Base-by-base conservation (phyloP, 2,797 vertebrate species). In the Lepus townsendii region DNA sequence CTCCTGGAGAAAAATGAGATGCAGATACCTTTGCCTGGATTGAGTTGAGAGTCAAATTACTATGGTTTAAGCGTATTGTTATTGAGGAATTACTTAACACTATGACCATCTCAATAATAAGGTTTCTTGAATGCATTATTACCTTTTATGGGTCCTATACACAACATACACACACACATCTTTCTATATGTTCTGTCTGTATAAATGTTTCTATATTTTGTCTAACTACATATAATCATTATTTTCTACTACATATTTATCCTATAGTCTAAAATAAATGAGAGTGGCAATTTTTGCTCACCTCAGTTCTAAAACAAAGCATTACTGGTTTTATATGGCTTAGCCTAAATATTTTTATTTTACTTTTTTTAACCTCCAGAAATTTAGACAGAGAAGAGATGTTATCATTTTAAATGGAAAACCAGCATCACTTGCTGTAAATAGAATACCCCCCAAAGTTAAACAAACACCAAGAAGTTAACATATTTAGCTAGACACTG, bases 381-480 rank as follows among this genome's bases (percentile, higher is more conserved):
- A 83, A 85, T 78, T 32, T 57, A 73, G 54, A 71, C 9, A n/a
- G 66, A 91, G 68, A 71, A 92, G 71, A 93, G 63, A 88, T 73
- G 38, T 93, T 87, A 54, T n/a, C 35, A 52, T 90, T 93, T 93
- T 68, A 83, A 83, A 79, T 88, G 69, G 50, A 88, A 89, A 78
- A 71, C 68, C 24, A n/a, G 20, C 52, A 38, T 79, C 54, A 35
- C 20, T 84, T 85, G 66, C n/a, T 84, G 30, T 63, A 82, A 80
- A 72, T 47, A 57, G 66, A 84, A 47, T 84, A 52, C 1, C 17
- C 75, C 16, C 57, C 65, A 88, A 84, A 79, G 22, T 68, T 42
- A 30, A 77, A 87, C 80, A 32, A 22, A 54, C 12, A 79, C n/a
- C 71, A 24, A 26, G 60, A 84, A 60, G 17, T 88, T 72, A 89